Conservation (phyloP, 2,113 vertebrate species). For the Capreolus pygargus region DNA sequence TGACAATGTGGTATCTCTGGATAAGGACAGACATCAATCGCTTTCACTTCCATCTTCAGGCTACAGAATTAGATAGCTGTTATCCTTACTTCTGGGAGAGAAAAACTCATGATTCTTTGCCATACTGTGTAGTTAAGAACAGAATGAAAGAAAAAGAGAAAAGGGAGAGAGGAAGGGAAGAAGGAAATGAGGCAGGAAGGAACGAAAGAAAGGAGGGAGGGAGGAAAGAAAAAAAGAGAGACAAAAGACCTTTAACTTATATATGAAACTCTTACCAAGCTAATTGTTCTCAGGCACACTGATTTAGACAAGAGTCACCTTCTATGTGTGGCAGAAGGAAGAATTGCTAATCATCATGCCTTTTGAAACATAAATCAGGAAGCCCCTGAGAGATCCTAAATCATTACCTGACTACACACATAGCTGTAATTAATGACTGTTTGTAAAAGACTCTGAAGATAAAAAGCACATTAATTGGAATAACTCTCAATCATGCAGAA, state of each 20-base stretch:
- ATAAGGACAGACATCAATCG: background rate
- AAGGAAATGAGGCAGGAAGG: background rate
- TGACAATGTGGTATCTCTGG: background rate
- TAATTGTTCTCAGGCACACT: background rate
- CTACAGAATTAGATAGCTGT: background rate
- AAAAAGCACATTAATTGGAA: constrained; percentile 45
- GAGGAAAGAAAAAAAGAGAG: background rate
- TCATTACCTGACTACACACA: constrained; percentile 35
- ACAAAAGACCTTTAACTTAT: background rate
- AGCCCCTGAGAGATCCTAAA: constrained; percentile 8
- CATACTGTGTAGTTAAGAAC: background rate
- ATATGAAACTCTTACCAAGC: background rate
- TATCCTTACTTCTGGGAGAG: background rate
- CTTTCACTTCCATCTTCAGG: background rate
- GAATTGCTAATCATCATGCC: constrained; percentile 20
- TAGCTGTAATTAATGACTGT: constrained; percentile 56
- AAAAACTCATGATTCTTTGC: background rate
- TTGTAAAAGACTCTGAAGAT: constrained; percentile 46
- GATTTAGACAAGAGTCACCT: constrained; percentile 36
- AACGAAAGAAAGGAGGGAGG: background rate
- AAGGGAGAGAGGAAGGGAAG: accelerated
- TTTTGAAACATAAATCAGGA: constrained; percentile 45
- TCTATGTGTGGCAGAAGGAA: background rate
- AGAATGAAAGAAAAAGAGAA: accelerated
- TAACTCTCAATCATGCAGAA: constrained; percentile 37